Base-by-base conservation (phyloP, 2,113 vertebrate species). In the Sula dactylatra region DNA sequence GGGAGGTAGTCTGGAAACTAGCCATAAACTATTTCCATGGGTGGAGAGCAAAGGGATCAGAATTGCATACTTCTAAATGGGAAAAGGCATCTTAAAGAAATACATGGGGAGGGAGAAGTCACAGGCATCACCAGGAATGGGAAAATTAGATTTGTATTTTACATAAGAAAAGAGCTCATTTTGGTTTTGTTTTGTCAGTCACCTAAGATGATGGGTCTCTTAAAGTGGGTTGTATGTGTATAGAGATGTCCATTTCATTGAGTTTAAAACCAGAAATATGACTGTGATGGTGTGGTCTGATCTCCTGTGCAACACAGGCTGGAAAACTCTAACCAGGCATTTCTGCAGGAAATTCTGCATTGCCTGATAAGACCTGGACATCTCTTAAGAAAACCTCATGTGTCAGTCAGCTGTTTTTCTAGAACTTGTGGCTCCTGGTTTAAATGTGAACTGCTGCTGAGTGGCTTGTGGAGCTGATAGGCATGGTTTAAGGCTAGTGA, bases 11-110 rank as follows among this genome's bases (percentile, higher is more conserved):
- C 73, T 64, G 36, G 79, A 71, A 29, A 29, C 8, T 1, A 93
- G 42, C 50, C 31, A 10, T 54, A 38, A 55, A 55, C 17, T 70
- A 10, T 73, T 67, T 71, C 62, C 44, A 21, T 29, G 40, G 32
- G 11, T n/a, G 18, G n/a, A 73, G 42, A 86, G 40, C 40, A 71
- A 64, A 79, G 78, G n/a, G 27, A 49, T 66, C 40, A 66, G 50
- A 49, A 32, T 25, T 15, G 10, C 2, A 0, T 50, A 27, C n/a
- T 76, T 59, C 42, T 61, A 52, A 56, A 38, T 2, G 2, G 38
- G 22, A 87, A 58, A 59, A 66, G 10, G 29, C 44, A 15, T 56
- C 52, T 67, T 54, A 54, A 83, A 40, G 26, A 52, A 50, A 42
- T 40, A 15, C 13, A 6, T 6, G 31, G 36, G 17, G 36, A 62